Evolutionary conservation across 2,113 vertebrate genomes (phyloP), one percentile per base, ranked within the genome.

Genomic region (Cacatua alba): DNA sequence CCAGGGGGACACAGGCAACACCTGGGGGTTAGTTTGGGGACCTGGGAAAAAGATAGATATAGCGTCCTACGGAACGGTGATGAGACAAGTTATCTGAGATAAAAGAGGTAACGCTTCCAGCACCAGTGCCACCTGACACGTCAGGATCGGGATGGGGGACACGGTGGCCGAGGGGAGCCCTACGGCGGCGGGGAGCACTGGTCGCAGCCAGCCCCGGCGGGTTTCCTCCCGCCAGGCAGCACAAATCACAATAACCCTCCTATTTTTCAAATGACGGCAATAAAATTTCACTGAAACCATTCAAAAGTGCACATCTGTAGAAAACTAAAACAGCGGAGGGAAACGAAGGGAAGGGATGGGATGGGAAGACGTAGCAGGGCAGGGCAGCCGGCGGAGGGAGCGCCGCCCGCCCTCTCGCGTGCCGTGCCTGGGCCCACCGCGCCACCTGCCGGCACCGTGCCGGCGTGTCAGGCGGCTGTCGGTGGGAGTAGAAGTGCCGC

Each of bases 241-340:
- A 90, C 94, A 76, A 92, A 94, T 93, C 94, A 94, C 87, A 95
- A 81, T 72, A 91, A 96, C 59, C 82, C 87, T 51, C 37, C 60
- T 85, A 71, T 89, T 97, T 98, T 95, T 95, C 92, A 96, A 96
- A 97, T 28, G 92, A 88, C 74, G 44, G 94, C 93, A 93, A 94
- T 97, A 96, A 97, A 96, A 95, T 84, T 94, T 97, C 96, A 97
- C 90, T 94, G 97, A 87, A 82, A 81, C 70, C 95, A 70, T 97
- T 96, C 92, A 91, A 79, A 95, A 85, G 92, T 82, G 94, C 89
- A 95, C 94, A 96, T 95, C 92, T 90, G 93, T 39, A 93, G 77
- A 90, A 94, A 93, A 46, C 25, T 91, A 97, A 93, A 87, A 89
- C 37, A 89, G 91, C 91, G 78, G 67, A 49, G 75, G 46, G 24